These are phyloP conservation scores for Bursaphelenchus okinawaensis DNA, from an alignment of 2,888 invertebrate species.

Conservation along the genomic window DNA sequence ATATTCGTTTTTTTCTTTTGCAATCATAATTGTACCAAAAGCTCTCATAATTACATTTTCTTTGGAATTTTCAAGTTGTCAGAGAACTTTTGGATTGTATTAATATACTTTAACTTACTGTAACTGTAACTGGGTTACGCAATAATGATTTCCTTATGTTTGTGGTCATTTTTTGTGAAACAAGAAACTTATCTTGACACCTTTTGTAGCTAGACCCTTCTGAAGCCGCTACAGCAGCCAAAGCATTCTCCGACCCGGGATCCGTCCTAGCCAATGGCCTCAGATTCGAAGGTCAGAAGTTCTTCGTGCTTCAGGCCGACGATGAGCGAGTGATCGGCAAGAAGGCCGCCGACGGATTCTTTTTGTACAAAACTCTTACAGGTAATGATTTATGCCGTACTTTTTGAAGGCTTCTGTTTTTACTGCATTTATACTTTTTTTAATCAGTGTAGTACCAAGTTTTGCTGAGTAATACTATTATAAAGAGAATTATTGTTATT, in stretches of 20 bases:
- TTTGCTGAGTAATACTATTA: no score
- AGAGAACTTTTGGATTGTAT: no score
- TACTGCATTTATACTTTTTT: no score
- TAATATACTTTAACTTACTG: neutral
- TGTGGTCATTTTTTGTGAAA: no score
- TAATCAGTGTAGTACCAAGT: no score
- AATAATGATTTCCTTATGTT: no score
- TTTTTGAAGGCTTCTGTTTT: no score
- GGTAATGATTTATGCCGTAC: no score
- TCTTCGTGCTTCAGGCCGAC: conserved; percentile 46
- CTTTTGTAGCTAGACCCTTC: conserved; percentile 15
- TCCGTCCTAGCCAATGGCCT: conserved; percentile 49
- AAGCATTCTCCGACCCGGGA: conserved; percentile 43
- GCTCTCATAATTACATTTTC: no score
- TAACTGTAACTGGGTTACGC: neutral
- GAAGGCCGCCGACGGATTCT: conserved; percentile 55
- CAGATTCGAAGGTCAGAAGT: conserved; percentile 55
- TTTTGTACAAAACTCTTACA: conserved; percentile 28
- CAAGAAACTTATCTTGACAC: neutral
- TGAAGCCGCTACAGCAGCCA: conserved; percentile 40
- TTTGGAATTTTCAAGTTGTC: no score
- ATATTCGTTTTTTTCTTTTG: neutral
- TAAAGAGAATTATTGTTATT: no score
- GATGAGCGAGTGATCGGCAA: conserved; percentile 56
- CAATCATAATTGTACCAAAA: neutral